Percentiles rank a stretch among this genome's conserved stretches.
phyloP scores from a whole-genome alignment of 1,140 invertebrate species.

The Lucilia cuprina region DNA sequence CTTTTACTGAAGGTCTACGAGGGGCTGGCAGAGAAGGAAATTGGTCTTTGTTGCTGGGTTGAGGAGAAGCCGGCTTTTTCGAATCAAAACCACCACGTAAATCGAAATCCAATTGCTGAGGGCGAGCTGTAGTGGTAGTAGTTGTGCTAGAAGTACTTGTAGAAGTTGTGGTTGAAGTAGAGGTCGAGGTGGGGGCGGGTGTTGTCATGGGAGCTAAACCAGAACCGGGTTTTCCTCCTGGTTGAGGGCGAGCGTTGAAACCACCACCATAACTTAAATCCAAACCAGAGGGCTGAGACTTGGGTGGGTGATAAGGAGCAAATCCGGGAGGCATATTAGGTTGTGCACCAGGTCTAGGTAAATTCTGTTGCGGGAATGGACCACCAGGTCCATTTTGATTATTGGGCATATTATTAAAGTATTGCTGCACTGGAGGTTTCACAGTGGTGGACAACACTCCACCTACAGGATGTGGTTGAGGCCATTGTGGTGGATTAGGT shows the following conservation, averaged over 20 bases:
- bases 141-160: constrained; percentile 45
- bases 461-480: background rate
- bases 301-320: constrained; percentile 50
- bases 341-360: constrained; percentile 13
- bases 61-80: constrained; percentile 45
- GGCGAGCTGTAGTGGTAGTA: constrained; percentile 38
- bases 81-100: constrained; percentile 41
- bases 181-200: constrained; percentile 35
- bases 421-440: background rate
- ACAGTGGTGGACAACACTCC: background rate
- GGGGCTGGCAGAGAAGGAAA: constrained; percentile 51
- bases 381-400: background rate
- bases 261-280: constrained; percentile 57
- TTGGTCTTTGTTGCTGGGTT: constrained; percentile 52
- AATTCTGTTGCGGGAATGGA: constrained; percentile 29
- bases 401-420: background rate
- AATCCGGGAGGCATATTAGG: constrained; percentile 52
- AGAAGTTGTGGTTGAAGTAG: constrained; percentile 25
- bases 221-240: constrained; percentile 43
- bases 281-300: constrained; percentile 52
- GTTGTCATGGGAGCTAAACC: constrained; percentile 41
- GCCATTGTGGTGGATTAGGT: background rate
- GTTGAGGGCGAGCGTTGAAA: constrained; percentile 10
- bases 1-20: constrained; percentile 50
- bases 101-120: constrained; percentile 46